Conservation (phyloP, 2,888 invertebrate species). For the Cerastis leucographa region DNA sequence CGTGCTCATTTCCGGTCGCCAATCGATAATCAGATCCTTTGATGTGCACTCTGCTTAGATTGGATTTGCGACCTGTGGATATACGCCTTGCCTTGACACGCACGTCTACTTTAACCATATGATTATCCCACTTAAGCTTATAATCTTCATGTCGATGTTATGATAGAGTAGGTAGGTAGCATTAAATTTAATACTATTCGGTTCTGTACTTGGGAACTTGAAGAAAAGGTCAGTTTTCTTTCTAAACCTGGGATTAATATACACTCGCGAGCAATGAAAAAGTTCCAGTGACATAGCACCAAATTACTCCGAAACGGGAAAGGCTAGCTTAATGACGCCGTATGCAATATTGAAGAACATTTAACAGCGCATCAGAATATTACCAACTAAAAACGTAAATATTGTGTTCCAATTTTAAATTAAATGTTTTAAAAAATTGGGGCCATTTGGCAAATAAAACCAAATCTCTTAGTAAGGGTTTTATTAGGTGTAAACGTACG, state of each 20-base stretch:
- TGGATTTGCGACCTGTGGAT: constrained; percentile 61
- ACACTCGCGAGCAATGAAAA: too few species aligned
- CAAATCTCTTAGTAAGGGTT: too few species aligned
- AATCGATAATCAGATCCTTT: constrained; percentile 71
- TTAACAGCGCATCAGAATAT: too few species aligned
- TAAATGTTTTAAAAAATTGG: too few species aligned
- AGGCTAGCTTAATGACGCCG: too few species aligned
- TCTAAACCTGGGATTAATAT: neutral
- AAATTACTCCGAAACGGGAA: too few species aligned
- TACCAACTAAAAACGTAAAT: too few species aligned
- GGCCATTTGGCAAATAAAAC: too few species aligned
- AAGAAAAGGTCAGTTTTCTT: neutral
- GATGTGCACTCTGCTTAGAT: constrained; percentile 67
- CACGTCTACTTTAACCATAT: constrained; percentile 22
- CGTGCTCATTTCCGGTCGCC: constrained; percentile 72
- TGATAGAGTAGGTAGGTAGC: neutral
- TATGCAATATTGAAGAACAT: too few species aligned
- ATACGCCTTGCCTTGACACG: constrained; percentile 36
- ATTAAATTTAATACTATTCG: neutral
- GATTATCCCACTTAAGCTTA: constrained; percentile 9
- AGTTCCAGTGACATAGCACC: too few species aligned
- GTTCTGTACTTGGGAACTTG: neutral
- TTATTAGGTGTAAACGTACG: too few species aligned
- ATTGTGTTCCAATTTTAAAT: too few species aligned
- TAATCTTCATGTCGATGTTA: constrained; percentile 20